Base-by-base conservation (phyloP, 2,113 vertebrate species). In the Nymphicus hollandicus region DNA sequence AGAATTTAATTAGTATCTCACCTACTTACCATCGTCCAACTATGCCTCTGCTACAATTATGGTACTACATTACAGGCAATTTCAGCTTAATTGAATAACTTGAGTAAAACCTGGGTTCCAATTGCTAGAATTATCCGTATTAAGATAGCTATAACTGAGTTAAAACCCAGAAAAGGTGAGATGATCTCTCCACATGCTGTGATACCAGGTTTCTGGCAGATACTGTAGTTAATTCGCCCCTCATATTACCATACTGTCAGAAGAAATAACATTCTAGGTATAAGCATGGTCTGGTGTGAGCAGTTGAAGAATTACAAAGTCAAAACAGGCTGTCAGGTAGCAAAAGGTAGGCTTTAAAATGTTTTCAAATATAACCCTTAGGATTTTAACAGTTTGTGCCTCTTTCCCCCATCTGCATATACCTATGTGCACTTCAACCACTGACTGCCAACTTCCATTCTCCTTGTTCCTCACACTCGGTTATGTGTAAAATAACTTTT, bases 1-100 rank as follows among this genome's bases (percentile, higher is more conserved):
- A 79, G 70, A 91, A 89, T 91, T 94, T 97, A 96, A 97, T 97
- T 96, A 96, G 90, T 56, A 96, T 74, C 72, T 96, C 93, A 96
- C 95, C 93, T 95, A 97, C 90, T 96, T 95, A 60, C 46, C 91
- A 68, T 81, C 70, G 91, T 81, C 37, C 55, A 92, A 4, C 1
- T 66, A 77, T 50, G 68, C 46, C 69, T 82, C 64, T 94, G 78
- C 61, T 68, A 85, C 81, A 86, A 76, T 89, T 91, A 94, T 56
- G 73, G 46, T 44, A 66, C 44, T 76, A 77, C 50, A 80, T 89
- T 89, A 81, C 88, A 93, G 78, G 79, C 52, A 69, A 85, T 91
- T 94, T 91, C 65, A 78, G 19, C 47, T 93, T 96, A 93, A 96
- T 93, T 78, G 78, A 84, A 91, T 86, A 94, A 88, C 71, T 88